Evolutionary conservation across 2,797 vertebrate genomes (phyloP), one percentile per base, ranked within the genome.

Genomic region (Synanceia verrucosa): DNA sequence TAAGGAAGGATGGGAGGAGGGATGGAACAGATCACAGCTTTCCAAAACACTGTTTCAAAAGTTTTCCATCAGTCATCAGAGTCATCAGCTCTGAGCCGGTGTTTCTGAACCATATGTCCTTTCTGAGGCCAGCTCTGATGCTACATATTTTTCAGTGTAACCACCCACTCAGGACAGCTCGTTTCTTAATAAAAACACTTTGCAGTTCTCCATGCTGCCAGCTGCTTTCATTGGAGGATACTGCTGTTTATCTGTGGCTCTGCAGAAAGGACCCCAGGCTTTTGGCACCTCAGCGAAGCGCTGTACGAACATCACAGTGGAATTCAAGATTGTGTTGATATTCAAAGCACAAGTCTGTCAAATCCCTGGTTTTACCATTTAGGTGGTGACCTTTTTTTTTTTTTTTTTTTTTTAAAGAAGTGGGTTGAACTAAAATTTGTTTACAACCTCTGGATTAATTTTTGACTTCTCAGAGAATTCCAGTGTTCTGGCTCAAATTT

Each of bases 191-290:
- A 43, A 84, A 64, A 71, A 67, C 16, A 34, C 34, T 68, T 23
- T 68, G 70, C 26, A 50, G 53, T 26, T 63, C 56, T 72, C 47
- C n/a, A 23, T 57, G 60, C 59, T 70, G 37, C 56, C 39, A 65
- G 76, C 41, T 65, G 52, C 48, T 76, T 75, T 73, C 44, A 63
- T 58, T 44, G 60, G 36, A 58, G 53, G 65, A 50, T 34, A 19
- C 18, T 51, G 53, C 47, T 82, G 78, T 84, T 63, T 71, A 75
- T 64, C 31, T 73, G 47, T 65, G 50, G 65, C 47, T 82, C 46
- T 63, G 37, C 55, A 62, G 16, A n/a, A 41, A 71, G 26, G 11
- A 24, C 65, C 63, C 18, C 41, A 18, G 52, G 75, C 52, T 73
- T 70, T 65, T 80, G 65, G 65, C 52, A 58, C 72, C 73, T 70